Evolutionary conservation across 1,140 invertebrate genomes (phyloP).

Genomic region (Achroia grisella): DNA sequence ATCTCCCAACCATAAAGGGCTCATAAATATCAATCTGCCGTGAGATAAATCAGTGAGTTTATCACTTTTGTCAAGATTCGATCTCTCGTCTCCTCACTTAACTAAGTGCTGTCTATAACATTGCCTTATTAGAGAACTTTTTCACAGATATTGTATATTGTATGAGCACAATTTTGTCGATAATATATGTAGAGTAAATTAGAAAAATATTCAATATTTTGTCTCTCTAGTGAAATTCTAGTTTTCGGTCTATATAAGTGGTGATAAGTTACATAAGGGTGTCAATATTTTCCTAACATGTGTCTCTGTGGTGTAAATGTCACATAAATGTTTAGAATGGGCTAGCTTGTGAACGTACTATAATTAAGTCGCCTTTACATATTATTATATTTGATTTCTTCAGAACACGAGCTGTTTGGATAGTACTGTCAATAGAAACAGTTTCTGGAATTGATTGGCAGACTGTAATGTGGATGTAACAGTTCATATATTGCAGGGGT

Average conservation of each 20-base stretch:
- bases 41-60: background rate
- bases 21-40: background rate
- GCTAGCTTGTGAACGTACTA: slow-evolving; percentile 27
- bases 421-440: too few relatives aligned
- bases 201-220: slow-evolving; percentile 10
- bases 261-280: background rate
- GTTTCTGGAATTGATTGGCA: too few relatives aligned
- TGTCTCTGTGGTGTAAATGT: slow-evolving; percentile 15
- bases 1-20: too few relatives aligned
- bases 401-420: too few relatives aligned
- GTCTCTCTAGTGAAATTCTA: too few relatives aligned
- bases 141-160: slow-evolving; percentile 22
- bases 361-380: too few relatives aligned
- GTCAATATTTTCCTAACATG: slow-evolving; percentile 16
- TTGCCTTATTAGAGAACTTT: slow-evolving; percentile 29
- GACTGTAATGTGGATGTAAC: too few relatives aligned
- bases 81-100: slow-evolving; percentile 9
- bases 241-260: too few relatives aligned
- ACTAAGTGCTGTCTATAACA: slow-evolving; percentile 30
- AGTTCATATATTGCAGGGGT: too few relatives aligned
- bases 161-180: slow-evolving; percentile 25
- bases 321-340: slow-evolving; percentile 24
- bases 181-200: slow-evolving; percentile 3
- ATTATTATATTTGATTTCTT: too few relatives aligned
- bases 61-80: background rate